Conservation (phyloP, 2,113 vertebrate genomes). For the Scomber japonicus region DNA sequence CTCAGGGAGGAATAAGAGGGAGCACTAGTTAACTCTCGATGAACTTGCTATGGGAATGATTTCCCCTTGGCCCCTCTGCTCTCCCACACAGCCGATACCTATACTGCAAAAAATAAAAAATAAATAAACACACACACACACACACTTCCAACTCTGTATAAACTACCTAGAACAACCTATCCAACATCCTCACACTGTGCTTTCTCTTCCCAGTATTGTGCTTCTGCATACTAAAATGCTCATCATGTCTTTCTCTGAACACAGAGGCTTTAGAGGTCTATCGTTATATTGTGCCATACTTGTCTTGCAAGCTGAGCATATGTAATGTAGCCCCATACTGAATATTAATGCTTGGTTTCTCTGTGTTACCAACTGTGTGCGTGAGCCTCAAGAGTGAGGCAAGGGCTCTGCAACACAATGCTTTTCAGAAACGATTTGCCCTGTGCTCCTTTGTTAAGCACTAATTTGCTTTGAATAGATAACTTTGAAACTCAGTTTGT, state of each 20-base stretch:
- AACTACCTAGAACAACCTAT: slow-evolving; percentile 30
- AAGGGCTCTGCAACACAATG: slow-evolving; percentile 62
- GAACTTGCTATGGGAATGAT: slow-evolving; percentile 66
- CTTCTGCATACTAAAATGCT: slow-evolving; percentile 50
- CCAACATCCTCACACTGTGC: slow-evolving; percentile 32
- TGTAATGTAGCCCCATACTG: slow-evolving; percentile 64
- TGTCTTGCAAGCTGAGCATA: slow-evolving; percentile 63
- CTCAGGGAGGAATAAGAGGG: slow-evolving; percentile 15
- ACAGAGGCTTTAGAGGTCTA: slow-evolving; percentile 49
- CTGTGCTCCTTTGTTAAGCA: slow-evolving; percentile 50
- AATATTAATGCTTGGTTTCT: slow-evolving; percentile 77
- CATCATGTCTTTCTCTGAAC: slow-evolving; percentile 45
- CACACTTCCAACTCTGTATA: slow-evolving; percentile 32
- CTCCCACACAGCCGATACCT: slow-evolving; percentile 46
- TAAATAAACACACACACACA: background rate
- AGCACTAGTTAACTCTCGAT: slow-evolving; percentile 68
- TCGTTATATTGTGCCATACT: slow-evolving; percentile 54
- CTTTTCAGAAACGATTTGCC: slow-evolving; percentile 57
- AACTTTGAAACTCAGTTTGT: slow-evolving; percentile 35
- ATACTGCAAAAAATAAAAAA: background rate
- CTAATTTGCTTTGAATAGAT: slow-evolving; percentile 55
- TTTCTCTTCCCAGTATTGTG: slow-evolving; percentile 5
- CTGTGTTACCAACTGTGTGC: slow-evolving; percentile 55
- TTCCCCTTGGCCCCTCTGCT: slow-evolving; percentile 51
- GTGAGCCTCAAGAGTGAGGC: slow-evolving; percentile 58